Evolutionary conservation across 2,113 vertebrate species (phyloP).

Genomic region (Galeopterus variegatus): DNA sequence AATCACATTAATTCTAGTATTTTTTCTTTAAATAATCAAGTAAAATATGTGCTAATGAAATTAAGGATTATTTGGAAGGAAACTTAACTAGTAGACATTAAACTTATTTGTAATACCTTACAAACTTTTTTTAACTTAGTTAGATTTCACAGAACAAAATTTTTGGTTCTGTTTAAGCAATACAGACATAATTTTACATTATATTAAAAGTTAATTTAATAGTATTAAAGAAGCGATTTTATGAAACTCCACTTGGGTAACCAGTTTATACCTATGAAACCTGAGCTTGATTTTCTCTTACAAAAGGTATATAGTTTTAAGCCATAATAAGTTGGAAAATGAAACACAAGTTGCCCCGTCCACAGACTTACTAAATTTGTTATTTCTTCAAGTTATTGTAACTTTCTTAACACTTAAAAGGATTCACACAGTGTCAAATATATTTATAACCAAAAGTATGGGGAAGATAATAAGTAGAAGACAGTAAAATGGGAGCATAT

Average conservation of each 20-base stretch:
- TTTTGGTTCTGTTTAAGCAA: neutral
- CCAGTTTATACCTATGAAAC: neutral
- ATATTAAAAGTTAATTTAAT: neutral
- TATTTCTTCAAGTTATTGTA: slow-evolving; percentile 38
- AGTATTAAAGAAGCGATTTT: neutral
- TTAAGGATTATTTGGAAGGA: neutral
- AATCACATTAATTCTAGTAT: neutral
- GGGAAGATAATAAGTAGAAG: neutral
- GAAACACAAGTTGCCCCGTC: neutral
- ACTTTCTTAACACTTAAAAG: neutral
- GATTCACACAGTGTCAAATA: neutral
- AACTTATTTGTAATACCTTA: neutral
- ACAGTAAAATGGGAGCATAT: neutral
- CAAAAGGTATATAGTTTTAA: neutral
- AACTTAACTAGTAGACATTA: neutral
- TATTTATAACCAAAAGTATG: neutral
- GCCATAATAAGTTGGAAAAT: neutral
- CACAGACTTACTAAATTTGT: neutral
- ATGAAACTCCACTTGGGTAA: neutral
- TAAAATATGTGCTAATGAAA: neutral
- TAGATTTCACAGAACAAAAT: neutral
- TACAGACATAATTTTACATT: neutral
- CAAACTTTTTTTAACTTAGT: neutral
- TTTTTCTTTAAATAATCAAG: neutral
- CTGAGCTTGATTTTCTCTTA: slow-evolving; percentile 1